Evolutionary conservation across 2,888 invertebrate genomes (phyloP).

Genomic region (Diaphora mendica): DNA sequence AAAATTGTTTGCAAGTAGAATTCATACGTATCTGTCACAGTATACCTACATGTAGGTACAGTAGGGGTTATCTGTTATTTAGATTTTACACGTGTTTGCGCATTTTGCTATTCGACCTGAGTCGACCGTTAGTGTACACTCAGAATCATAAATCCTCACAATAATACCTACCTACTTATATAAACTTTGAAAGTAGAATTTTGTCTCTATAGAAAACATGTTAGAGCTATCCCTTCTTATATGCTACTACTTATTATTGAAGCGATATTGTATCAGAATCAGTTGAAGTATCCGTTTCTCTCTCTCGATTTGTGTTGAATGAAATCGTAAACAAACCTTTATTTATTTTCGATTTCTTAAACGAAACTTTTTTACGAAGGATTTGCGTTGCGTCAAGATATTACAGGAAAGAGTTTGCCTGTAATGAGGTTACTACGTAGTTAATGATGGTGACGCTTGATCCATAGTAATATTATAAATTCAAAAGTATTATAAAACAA

Average conservation of each 20-base stretch:
- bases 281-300: neutral
- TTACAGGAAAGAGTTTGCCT: neutral
- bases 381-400: neutral
- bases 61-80: neutral
- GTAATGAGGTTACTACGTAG: neutral
- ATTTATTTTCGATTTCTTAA: neutral
- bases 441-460: neutral
- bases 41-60: neutral
- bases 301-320: no score
- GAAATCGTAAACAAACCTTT: neutral
- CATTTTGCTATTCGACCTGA: slow-evolving; percentile 1
- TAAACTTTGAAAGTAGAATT: neutral
- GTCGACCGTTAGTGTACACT: neutral
- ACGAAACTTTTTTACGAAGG: neutral
- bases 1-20: neutral
- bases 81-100: slow-evolving; percentile 2
- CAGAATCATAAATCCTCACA: neutral
- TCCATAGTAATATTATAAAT: no score
- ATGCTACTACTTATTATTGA: neutral
- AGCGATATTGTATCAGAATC: neutral
- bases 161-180: neutral
- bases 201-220: neutral
- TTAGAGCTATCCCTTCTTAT: neutral
- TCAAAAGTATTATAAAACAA: no score
- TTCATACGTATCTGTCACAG: neutral